Evolutionary conservation across 2,797 vertebrate genomes (phyloP), one percentile per base, ranked within the genome.

Genomic region (Sebastes steindachneri): DNA sequence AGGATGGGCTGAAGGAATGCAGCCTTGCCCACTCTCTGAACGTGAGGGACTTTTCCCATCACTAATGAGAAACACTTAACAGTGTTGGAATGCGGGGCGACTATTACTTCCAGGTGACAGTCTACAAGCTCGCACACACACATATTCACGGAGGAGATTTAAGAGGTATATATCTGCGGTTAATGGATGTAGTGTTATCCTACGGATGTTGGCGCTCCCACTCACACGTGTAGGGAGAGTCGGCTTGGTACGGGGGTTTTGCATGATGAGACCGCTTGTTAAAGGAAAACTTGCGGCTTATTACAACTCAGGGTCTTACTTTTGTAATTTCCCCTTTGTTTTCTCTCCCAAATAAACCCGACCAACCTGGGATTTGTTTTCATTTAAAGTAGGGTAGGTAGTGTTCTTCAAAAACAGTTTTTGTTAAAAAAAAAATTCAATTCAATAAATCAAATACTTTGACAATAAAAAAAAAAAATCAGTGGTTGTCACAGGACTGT

Each of bases 61-160:
- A 11, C 67, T 91, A 89, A 92, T 85, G 77, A 92, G 75, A 79
- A 91, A 85, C 74, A 85, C 84, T 82, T 68, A 45, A 79, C 65
- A 64, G 51, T 33, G 55, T 21, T 54, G 83, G 84, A 91, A 89
- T 85, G 86, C 68, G 14, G 71, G 15, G 54, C 37, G 73, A 9
- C 51, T 77, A 86, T 89, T 87, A 73, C 83, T 92, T 81, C 89
- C 83, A 93, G 88, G 78, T 88, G 79, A 80, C 10, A 4, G 19
- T 57, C 10, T 48, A 58, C 26, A 73, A 57, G 54, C 65, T 55
- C 73, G 23, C 55, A 67, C 68, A 63, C 29, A 72, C 73, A 80
- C 64, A 70, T 29, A 68, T 10, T 17, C 64, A 59, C 48, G 48
- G 21, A 54, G 57, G 28, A 66, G 72, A 83, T 57, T 37, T 41